phyloP scores from a whole-genome alignment of 2,797 vertebrate genomes.

The Myotis vivesi region DNA sequence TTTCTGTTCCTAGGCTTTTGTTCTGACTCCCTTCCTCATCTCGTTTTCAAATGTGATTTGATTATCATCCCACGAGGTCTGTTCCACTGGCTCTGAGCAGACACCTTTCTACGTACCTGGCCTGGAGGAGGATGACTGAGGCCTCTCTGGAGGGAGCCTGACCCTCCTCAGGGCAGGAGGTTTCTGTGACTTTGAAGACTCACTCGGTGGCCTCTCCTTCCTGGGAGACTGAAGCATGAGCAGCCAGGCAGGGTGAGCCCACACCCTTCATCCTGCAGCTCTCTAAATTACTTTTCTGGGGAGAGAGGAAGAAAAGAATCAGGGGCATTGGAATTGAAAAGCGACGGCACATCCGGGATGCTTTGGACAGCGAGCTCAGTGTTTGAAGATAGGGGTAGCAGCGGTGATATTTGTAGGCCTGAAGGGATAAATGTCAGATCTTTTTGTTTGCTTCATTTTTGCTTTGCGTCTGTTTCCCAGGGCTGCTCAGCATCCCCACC shows the following conservation, averaged over 20 bases:
- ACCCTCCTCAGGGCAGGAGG: not conserved
- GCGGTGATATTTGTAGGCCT: not conserved
- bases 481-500: not conserved
- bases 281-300: conserved; percentile 26
- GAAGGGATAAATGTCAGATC: not conserved
- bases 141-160: not conserved
- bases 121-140: not conserved
- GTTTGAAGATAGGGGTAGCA: not conserved
- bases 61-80: conserved; percentile 60
- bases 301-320: not conserved
- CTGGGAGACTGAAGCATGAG: not conserved
- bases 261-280: not conserved
- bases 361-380: not conserved
- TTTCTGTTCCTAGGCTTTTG: conserved; percentile 64
- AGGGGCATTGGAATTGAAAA: not conserved
- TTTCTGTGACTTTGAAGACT: conserved; percentile 1
- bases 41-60: conserved; percentile 73
- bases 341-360: not conserved
- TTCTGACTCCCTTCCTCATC: conserved; percentile 53
- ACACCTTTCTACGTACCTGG: not conserved
- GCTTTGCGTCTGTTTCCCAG: not conserved
- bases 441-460: not conserved
- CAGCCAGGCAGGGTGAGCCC: not conserved
- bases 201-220: not conserved
- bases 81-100: not conserved